Percentiles rank a stretch among this genome's conserved stretches.
These are phyloP conservation scores for Sarcophaga subvicina DNA, from an alignment of 2,888 invertebrate species.

Conservation along the genomic window DNA sequence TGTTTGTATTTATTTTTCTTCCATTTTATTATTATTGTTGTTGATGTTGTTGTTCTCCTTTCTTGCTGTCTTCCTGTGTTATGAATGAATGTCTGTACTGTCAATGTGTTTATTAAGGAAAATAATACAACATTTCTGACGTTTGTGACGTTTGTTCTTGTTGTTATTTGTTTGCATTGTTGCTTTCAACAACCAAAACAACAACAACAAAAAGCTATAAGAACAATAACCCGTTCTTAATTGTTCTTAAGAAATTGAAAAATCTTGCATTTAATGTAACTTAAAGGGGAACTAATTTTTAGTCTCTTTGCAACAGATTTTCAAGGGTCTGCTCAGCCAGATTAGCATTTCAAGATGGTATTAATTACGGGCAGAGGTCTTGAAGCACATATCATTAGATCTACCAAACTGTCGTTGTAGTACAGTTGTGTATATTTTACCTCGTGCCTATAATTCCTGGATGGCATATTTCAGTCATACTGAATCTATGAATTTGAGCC, in stretches of 20 bases:
- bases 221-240: neutral
- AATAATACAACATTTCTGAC: conserved; percentile 15
- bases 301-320: neutral
- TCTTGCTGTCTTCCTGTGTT: neutral
- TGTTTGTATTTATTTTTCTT: conserved; percentile 6
- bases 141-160: neutral
- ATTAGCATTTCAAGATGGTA: neutral
- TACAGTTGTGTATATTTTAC: no score
- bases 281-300: neutral
- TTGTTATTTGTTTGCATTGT: neutral
- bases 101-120: conserved; percentile 49
- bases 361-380: neutral
- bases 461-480: no score
- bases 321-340: neutral
- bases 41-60: neutral
- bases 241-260: neutral
- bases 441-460: no score
- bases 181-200: neutral
- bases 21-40: conserved; percentile 19
- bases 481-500: no score
- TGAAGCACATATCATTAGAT: no score
- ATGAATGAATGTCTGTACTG: conserved; percentile 25
- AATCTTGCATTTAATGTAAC: neutral
- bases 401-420: no score
- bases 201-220: neutral